phyloP scores from a whole-genome alignment of 2,888 invertebrate genomes.

The Cataglyphis albicans region DNA sequence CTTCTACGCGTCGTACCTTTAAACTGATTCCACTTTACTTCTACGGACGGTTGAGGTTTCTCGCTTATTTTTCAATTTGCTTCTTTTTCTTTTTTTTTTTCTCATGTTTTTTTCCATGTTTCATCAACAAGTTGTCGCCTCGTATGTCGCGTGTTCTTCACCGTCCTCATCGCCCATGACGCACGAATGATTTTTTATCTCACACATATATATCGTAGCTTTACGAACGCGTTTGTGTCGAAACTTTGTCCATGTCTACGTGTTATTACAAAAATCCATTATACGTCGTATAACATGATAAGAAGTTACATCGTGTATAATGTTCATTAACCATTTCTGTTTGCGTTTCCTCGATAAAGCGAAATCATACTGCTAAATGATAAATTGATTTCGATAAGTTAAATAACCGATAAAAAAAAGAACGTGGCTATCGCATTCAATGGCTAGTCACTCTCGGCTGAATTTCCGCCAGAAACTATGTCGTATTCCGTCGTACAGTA shows the following conservation, averaged over 20 bases:
- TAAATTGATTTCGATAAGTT: background rate
- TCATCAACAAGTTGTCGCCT: constrained; percentile 36
- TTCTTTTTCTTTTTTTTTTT: background rate
- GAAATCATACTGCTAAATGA: background rate
- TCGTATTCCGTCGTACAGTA: constrained; percentile 47
- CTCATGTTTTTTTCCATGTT: background rate
- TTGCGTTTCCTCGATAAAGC: background rate
- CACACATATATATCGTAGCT: background rate
- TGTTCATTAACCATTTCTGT: background rate
- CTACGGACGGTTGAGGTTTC: background rate
- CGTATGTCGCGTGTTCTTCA: background rate
- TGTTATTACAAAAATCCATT: background rate
- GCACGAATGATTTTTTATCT: constrained; percentile 38
- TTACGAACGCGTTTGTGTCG: constrained; percentile 4
- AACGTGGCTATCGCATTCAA: background rate
- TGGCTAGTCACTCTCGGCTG: constrained; percentile 40
- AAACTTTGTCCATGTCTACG: constrained; percentile 24
- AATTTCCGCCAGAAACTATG: constrained; percentile 58
- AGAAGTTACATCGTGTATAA: background rate
- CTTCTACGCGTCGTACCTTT: constrained; percentile 32
- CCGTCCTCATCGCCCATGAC: constrained; percentile 15
- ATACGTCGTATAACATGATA: constrained; percentile 11
- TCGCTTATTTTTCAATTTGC: constrained; percentile 1
- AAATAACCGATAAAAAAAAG: background rate
- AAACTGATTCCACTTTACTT: constrained; percentile 48